phyloP scores from a whole-genome alignment of 2,113 vertebrate genomes.

The Drymodes brunneopygia region DNA sequence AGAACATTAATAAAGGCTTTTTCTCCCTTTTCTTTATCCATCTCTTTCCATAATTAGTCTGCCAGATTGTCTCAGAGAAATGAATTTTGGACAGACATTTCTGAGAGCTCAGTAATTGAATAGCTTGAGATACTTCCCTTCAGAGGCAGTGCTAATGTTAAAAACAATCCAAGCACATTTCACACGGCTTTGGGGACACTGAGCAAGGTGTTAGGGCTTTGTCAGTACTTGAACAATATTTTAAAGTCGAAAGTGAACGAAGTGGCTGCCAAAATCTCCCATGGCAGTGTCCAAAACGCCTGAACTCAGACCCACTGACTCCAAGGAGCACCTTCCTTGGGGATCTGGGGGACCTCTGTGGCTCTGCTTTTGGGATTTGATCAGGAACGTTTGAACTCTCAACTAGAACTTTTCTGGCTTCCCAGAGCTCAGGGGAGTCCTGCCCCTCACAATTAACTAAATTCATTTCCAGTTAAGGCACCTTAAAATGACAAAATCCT shows the following conservation, averaged over 20 bases:
- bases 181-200: background rate
- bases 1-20: background rate
- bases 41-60: constrained; percentile 30
- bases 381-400: background rate
- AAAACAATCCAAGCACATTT: background rate
- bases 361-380: background rate
- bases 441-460: background rate
- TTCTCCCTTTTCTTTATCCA: background rate
- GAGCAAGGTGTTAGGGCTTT: background rate
- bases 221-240: background rate
- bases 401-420: background rate
- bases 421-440: background rate
- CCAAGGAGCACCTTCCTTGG: background rate
- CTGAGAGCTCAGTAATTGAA: background rate
- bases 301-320: background rate
- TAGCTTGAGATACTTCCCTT: background rate
- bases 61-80: constrained; percentile 4
- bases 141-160: background rate
- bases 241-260: background rate
- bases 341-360: background rate
- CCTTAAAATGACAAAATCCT: background rate
- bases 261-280: background rate
- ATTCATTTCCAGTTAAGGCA: background rate
- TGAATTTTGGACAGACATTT: background rate
- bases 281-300: background rate